Evolutionary conservation across 2,888 invertebrate genomes (phyloP), one percentile per base, ranked within the genome.

Genomic region (Drosophila recens): DNA sequence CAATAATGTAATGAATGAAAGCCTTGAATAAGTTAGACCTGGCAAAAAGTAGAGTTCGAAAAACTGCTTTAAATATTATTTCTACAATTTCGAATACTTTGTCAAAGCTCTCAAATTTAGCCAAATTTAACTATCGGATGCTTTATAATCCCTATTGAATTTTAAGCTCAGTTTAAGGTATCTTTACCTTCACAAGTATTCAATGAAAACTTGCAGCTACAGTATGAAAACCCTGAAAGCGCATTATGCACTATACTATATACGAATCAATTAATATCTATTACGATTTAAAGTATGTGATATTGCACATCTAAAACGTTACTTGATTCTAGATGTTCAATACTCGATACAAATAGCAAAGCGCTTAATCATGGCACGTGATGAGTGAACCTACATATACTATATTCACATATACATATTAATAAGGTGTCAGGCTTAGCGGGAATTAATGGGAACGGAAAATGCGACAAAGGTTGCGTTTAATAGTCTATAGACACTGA

Each of bases 341-440:
- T 54, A 62, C 40, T 36, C 59, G 59, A 61, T 66, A 43, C 38
- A 51, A 57, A 80, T 69, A 61, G 33, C 69, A 17, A 64, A 57
- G 33, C 48, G 77, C 62, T 82, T 70, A 69, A 67, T 75, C 71
- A 75, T 59, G 52, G 58, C 72, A 72, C 59, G 58, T 72, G 72
- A 74, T 61, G 61, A 69, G 67, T 57, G 59, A 67, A 62, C 59
- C 71, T 51, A 75, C 67, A 69, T 67, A 67, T 15, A 75, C 64
- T 67, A 67, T 15, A 75, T 65, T 56, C 40, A 69, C 66, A 67
- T 15, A 2, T 48, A 56, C 72, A 63, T 70, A 73, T 66, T 72
- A 61, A 4, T 51, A 10, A 48, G 72, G 72, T 84, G 77, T 82
- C 62, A 67, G 61, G 71, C 65, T 73, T 59, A 81, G 62, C 53